phyloP scores from a whole-genome alignment of 2,797 vertebrate species.

The Gadopsis marmoratus region DNA sequence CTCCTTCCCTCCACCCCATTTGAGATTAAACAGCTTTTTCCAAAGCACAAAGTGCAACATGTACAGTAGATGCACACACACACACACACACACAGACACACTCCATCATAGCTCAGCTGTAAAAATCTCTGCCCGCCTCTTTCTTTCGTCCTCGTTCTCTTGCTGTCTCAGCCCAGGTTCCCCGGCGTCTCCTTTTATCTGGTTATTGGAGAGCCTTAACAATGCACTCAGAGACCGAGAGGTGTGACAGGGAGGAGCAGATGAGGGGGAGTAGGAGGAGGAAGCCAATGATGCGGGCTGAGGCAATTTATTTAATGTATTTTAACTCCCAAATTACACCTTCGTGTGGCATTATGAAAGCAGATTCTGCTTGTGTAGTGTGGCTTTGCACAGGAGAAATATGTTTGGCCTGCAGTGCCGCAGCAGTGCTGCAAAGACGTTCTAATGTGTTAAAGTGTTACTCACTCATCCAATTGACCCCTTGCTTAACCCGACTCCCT shows the following conservation, averaged over 20 bases:
- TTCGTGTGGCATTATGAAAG: constrained; percentile 65
- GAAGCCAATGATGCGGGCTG: constrained; percentile 60
- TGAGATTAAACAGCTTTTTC: constrained; percentile 48
- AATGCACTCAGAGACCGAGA: constrained; percentile 65
- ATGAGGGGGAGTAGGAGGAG: constrained; percentile 50
- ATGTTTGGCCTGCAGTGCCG: neutral
- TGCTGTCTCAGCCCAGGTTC: constrained; percentile 55
- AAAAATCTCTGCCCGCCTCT: constrained; percentile 23
- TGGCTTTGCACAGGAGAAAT: constrained; percentile 15
- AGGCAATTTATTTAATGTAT: constrained; percentile 63
- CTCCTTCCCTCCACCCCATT: constrained; percentile 34
- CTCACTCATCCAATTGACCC: neutral
- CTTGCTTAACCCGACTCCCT: neutral
- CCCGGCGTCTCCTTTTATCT: constrained; percentile 71
- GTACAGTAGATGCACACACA: constrained; percentile 25
- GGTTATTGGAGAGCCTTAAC: constrained; percentile 76
- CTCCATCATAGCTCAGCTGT: constrained; percentile 22
- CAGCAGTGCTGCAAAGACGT: neutral
- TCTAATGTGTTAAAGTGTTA: neutral
- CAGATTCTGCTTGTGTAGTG: constrained; percentile 20
- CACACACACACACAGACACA: constrained; percentile 5
- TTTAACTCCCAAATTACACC: constrained; percentile 60
- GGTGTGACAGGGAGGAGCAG: constrained; percentile 48
- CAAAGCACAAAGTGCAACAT: constrained; percentile 50
- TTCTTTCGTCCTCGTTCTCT: constrained; percentile 27